These are phyloP conservation scores for Miltochrista miniata DNA, from an alignment of 2,888 invertebrate genomes.

Conservation along the genomic window DNA sequence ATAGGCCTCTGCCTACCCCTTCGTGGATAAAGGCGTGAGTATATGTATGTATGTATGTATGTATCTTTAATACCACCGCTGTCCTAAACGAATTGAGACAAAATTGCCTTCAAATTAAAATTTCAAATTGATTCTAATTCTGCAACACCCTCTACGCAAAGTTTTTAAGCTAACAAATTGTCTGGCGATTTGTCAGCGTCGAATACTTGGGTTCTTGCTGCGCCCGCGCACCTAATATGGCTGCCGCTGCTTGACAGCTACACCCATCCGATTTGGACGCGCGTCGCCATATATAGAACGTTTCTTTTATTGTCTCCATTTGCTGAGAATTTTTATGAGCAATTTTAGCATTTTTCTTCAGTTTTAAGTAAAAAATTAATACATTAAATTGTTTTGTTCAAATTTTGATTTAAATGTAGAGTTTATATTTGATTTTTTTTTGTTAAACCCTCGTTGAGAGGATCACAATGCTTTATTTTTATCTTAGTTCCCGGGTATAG, in stretches of 20 bases:
- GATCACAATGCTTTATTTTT: too few relatives aligned
- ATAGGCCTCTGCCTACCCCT: too few relatives aligned
- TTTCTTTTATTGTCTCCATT: conserved; percentile 65
- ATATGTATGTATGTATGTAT: too few relatives aligned
- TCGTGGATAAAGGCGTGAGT: too few relatives aligned
- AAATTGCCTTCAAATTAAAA: not conserved
- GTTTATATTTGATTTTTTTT: too few relatives aligned
- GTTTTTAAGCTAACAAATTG: conserved; percentile 69
- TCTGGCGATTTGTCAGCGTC: conserved; percentile 77
- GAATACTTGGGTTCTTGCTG: conserved; percentile 66
- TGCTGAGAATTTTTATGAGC: conserved; percentile 46
- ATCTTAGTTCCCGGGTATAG: too few relatives aligned
- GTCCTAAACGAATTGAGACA: too few relatives aligned
- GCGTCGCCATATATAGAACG: conserved; percentile 54
- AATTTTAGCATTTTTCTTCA: conserved; percentile 43
- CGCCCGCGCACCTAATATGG: conserved; percentile 70
- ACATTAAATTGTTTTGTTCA: conserved; percentile 22
- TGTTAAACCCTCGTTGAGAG: too few relatives aligned
- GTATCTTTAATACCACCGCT: too few relatives aligned
- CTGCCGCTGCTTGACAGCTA: conserved; percentile 56
- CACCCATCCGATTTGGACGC: conserved; percentile 53
- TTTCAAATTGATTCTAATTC: conserved; percentile 12
- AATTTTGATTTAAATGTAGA: conserved; percentile 28
- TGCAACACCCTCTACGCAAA: conserved; percentile 43
- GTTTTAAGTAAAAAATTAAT: conserved; percentile 25